Base-by-base conservation (phyloP, 2,113 vertebrate genomes). In the Vicugna pacos region DNA sequence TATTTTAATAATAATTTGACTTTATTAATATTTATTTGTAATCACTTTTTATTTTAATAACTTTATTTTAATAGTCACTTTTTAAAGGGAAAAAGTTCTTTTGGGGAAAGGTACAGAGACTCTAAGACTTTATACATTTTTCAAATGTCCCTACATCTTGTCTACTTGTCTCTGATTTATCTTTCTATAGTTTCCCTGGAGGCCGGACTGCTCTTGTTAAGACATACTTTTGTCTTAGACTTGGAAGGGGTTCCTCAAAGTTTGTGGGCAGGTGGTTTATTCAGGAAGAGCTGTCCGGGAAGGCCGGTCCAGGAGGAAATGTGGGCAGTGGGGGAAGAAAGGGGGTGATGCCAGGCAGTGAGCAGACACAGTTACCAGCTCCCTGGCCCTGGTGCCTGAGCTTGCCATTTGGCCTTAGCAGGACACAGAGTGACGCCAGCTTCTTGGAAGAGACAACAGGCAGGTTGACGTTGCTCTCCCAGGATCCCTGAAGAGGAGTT, bases 111-210 rank as follows among this genome's bases (percentile, higher is more conserved):
- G 46, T 46, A 5, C 1, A 2, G 54, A 30, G 12, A 12, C 48
- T 1, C 1, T 2, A 0, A 10, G 1, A 19, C 90, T 62, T 42
- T 24, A 10, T 12, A 4, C 6, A 9, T 1, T 14, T 9, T n/a
- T 54, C 30, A 1, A 1, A 4, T 5, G 14, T 3, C 46, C 22
- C 22, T 0, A 0, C 4, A 6, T 12, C 28, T 1, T 0, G 0
- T 24, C 42, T 5, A 0, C 0, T 13, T 8, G 3, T 3, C 52
- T 28, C 16, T 35, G 19, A 5, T 32, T 35, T 14, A 17, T 3
- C 15, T 65, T 8, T 62, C 52, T 6, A n/a, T 32, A 0, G 2
- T 15, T 26, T 46, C 38, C 35, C 19, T 32, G 32, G 56, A 14
- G 48, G 16, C 50, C 24, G 1, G 1, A 2, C 11, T 24, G 22